Percentiles rank a stretch among this genome's conserved stretches.
These are phyloP conservation scores for Tadarida brasiliensis DNA, from an alignment of 2,797 vertebrate genomes.

Conservation along the genomic window DNA sequence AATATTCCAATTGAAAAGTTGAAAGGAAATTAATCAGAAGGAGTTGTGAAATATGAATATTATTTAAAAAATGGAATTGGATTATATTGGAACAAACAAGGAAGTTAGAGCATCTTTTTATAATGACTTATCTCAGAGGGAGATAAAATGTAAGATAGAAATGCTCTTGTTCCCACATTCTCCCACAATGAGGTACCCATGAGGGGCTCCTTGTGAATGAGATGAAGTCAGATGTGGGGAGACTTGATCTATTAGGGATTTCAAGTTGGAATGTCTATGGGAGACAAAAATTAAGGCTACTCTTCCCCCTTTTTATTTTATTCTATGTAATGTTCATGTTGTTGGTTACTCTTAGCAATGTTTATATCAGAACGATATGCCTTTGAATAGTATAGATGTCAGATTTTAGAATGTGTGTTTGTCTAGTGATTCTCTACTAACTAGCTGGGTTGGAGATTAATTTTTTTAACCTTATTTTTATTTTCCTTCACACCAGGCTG, in stretches of 20 bases:
- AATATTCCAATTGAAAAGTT: conserved; percentile 50
- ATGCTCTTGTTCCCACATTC: not conserved
- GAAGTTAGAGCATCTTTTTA: not conserved
- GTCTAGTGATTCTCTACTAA: not conserved
- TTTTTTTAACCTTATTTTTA: not conserved
- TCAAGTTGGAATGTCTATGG: not conserved
- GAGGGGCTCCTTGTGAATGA: not conserved
- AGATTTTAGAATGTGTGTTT: not conserved
- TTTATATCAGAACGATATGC: not conserved
- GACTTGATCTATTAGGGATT: not conserved
- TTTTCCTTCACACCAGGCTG: conserved; percentile 88
- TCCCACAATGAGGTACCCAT: not conserved
- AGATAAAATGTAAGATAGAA: not conserved
- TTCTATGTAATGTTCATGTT: not conserved
- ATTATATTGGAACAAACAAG: not conserved
- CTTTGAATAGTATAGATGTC: not conserved
- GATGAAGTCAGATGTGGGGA: not conserved
- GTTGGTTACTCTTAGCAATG: not conserved
- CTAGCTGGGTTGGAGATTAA: not conserved
- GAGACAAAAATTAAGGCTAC: not conserved
- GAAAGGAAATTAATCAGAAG: not conserved
- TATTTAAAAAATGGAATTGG: conserved; percentile 50
- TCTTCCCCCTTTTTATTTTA: not conserved
- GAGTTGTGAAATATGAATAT: not conserved
- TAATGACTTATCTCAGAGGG: not conserved